Percentiles rank a stretch among this genome's conserved stretches.
phyloP scores from a whole-genome alignment of 2,113 vertebrate species.

The Monopterus albus region DNA sequence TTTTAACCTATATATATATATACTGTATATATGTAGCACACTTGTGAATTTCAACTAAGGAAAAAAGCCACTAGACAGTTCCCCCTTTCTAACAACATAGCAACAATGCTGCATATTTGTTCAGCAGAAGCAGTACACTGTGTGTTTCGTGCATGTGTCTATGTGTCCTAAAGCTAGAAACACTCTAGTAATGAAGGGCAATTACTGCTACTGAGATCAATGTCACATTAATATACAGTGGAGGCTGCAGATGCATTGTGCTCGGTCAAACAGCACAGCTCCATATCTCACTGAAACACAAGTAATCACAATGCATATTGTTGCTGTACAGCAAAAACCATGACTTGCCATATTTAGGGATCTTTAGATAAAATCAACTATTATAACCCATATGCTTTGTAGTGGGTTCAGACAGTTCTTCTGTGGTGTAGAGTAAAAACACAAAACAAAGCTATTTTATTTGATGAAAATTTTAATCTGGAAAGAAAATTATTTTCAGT shows the following conservation, averaged over 20 bases:
- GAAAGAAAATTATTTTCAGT: no score
- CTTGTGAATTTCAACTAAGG: neutral
- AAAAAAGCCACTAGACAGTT: neutral
- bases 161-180: constrained; percentile 4
- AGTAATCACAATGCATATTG: neutral
- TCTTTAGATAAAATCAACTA: no score
- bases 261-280: neutral
- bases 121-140: neutral
- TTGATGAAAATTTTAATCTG: no score
- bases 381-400: no score
- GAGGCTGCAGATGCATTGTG: neutral
- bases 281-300: neutral
- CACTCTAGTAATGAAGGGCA: constrained; percentile 30
- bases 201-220: constrained; percentile 37
- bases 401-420: no score
- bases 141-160: neutral
- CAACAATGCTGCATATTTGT: no score
- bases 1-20: neutral
- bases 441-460: no score
- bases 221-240: constrained; percentile 25
- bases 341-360: no score
- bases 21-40: no score
- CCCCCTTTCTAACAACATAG: no score
- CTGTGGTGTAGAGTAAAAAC: no score
- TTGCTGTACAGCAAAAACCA: neutral